Base-by-base conservation (phyloP, 2,888 invertebrate genomes). In the Oeneis ivallda region DNA sequence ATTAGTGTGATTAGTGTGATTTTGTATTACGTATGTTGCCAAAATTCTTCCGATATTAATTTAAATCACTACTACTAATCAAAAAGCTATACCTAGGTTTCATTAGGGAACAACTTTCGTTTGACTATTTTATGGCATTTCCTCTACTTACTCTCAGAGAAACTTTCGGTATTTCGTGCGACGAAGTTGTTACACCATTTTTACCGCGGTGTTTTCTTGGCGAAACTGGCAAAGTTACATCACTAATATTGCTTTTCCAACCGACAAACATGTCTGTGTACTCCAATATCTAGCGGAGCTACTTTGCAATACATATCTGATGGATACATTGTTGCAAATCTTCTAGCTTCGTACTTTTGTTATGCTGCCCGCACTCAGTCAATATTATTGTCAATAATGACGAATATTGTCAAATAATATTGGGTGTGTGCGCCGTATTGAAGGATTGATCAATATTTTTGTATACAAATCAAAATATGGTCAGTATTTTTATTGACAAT, bases 131-230 rank as follows among this genome's bases (percentile, higher is more conserved):
- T 60, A 49, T 19, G 34, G 49, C 49, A 8, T 60, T 60, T 60
- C 47, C n/a, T 49, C 59, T 49, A 59, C 59, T 26, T 1, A 0
- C 26, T 13, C 26, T 13, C 15, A 37, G 45, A 34, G 11, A 54
- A 62, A 62, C 32, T 53, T 62, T 62, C 34, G 4, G 15, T 54
- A 53, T 53, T 17, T 45, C 53, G 49, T 49, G 52, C 43, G 43
- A 45, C 62, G 32, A 43, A 53, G 41, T 32, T 47, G 45, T 26
- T 45, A 47, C 45, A 47, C 13, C 37, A 56, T 62, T 62, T 47
- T 62, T 62, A 54, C 45, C 54, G 34, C 17, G 17, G 37, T 62
- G 54, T 62, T 62, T 62, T 62, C 62, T n/a, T 47, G 43, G 45
- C n/a, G 37, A 45, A 53, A 62, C 43, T 60, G 8, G 47, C 49